phyloP scores from a whole-genome alignment of 2,888 invertebrate species.

The Hecatera dysodea region DNA sequence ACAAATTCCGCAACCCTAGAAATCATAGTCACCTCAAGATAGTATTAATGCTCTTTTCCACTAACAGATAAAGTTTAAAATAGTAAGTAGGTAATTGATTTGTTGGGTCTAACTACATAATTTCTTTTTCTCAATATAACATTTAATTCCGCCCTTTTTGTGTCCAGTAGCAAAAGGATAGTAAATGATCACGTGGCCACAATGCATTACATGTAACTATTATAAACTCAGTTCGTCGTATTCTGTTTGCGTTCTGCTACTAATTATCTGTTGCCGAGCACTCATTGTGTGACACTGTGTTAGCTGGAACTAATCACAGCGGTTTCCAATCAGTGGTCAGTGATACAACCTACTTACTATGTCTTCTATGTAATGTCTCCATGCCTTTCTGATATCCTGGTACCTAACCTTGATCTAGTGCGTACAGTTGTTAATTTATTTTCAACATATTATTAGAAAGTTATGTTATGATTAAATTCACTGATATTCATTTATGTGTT shows the following conservation, averaged over 20 bases:
- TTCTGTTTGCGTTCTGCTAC: slow-evolving; percentile 50
- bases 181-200: slow-evolving; percentile 20
- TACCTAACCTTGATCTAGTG: slow-evolving; percentile 32
- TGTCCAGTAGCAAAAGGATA: background rate
- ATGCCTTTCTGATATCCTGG: slow-evolving; percentile 48
- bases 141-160: background rate
- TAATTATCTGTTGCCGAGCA: slow-evolving; percentile 61
- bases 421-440: background rate
- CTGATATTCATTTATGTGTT: background rate
- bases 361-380: slow-evolving; percentile 47
- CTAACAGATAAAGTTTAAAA: no score
- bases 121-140: background rate
- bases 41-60: no score
- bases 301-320: slow-evolving; percentile 66
- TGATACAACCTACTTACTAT: slow-evolving; percentile 46
- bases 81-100: no score
- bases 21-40: background rate
- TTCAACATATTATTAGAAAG: background rate
- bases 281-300: slow-evolving; percentile 53
- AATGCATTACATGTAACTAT: slow-evolving; percentile 36
- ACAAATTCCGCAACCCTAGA: no score
- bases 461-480: slow-evolving; percentile 11
- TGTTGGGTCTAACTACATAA: no score
- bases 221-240: slow-evolving; percentile 55
- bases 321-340: slow-evolving; percentile 57